Evolutionary conservation across 2,113 vertebrate species (phyloP), one percentile per base, ranked within the genome.

Genomic region (Nycticebus coucang): DNA sequence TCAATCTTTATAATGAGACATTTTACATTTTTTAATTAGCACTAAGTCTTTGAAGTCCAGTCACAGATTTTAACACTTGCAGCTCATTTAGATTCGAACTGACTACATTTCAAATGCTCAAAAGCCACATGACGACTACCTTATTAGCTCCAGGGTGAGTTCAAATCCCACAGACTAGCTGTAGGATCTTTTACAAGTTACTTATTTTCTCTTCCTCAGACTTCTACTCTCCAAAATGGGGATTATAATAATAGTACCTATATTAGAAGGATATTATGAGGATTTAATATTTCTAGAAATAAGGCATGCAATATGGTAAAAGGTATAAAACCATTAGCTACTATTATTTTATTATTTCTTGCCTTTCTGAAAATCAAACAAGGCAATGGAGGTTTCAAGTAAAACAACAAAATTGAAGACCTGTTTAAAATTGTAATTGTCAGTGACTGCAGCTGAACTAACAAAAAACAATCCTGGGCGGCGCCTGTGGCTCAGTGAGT

Each of bases 321-420:
- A 66, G 15, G 15, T 50, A 60, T 60, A 69, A 75, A 80, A 84
- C 12, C n/a, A 91, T 33, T 79, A 55, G 6, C 77, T 91, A 78
- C 57, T 50, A 53, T 68, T 64, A 83, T 88, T 87, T 83, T 41
- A 45, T 78, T 62, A 87, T 91, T 89, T 74, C 79, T 71, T 59
- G 6, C 26, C 24, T 60, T 87, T 87, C 28, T 22, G 26, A 66
- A 93, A 87, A 91, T 60, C 71, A 88, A 84, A 87, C n/a, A 88
- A 87, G 28, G 55, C 50, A 72, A 41, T 18, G 57, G 37, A 55
- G 88, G n/a, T 94, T 80, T 28, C 83, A 83, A 64, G 69, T n/a
- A 60, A 96, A 93, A 57, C 41, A 28, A 45, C 21, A 62, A 68
- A 75, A 80, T 37, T 60, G 41, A 28, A 69, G 62, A 75, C 64